Evolutionary conservation across 1,140 invertebrate species (phyloP), one percentile per base, ranked within the genome.

Genomic region (Eupristina koningsbergeri): DNA sequence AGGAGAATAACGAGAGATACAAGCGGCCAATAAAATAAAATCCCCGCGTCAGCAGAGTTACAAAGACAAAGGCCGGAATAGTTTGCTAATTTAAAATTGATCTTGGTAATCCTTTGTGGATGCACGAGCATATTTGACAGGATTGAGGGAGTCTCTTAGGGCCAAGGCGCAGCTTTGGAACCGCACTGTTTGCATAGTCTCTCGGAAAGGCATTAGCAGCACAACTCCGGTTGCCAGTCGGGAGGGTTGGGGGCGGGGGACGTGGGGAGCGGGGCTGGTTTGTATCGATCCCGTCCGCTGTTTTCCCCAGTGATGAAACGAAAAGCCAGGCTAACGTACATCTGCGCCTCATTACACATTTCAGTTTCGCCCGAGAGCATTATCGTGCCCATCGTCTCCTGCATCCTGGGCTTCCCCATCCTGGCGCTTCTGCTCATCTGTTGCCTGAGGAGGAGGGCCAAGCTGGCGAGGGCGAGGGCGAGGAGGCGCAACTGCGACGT

Each of bases 331-430:
- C 1, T 29, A 74, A 22, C 19, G 6, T 36, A 77, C 50, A 77
- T 77, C 53, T 39, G 47, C 50, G 19, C 67, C 53, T 22, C 53
- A 58, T 63, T 50, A 36, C 17, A 82, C 86, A 63, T 95, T 95
- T 53, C 94, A 97, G 97, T 98, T 81, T 95, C 96, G 78, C 96
- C 97, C 47, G 96, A 97, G 90, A 96, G 96, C 78, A 96, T 98
- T 86, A 96, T 97, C 19, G 95, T 98, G 53, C 97, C 97, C 15
- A 98, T 98, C 85, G 95, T 98, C 19, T 97, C 96, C 19, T 97
- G 96, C 89, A 97, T 98, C 89, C 94, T 98, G 86, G 96, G 96
- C 69, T 98, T 98, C 88, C 97, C 97, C 29, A 92, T 97, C 31
- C 90, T 97, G 86, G 97, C 96, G 1, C 93, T 97, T 53, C 93